Percentiles rank a stretch among this genome's conserved stretches.
These are phyloP conservation scores for Drosophila fungiperda DNA, from an alignment of 2,888 invertebrate species.

Conservation along the genomic window DNA sequence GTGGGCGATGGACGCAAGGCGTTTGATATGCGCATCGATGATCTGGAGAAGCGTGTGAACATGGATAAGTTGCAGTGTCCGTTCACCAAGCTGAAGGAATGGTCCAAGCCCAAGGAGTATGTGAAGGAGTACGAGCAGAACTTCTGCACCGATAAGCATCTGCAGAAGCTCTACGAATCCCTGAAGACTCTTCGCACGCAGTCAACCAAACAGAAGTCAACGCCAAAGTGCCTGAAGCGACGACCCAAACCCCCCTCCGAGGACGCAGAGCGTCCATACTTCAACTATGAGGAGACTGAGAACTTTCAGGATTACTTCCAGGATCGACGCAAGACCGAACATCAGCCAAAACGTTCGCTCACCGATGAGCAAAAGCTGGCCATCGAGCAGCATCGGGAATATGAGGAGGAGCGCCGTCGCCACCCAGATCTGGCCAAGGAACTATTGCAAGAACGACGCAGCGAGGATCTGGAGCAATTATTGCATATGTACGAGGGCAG, in stretches of 20 bases:
- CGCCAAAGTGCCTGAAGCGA: conserved; percentile 74
- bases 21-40: conserved; percentile 82
- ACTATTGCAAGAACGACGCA: conserved; percentile 78
- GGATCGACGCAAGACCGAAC: neutral
- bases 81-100: conserved; percentile 76
- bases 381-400: conserved; percentile 14
- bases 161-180: conserved; percentile 82
- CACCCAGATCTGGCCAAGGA: conserved; percentile 21
- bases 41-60: conserved; percentile 75
- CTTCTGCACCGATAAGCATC: conserved; percentile 81
- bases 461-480: conserved; percentile 81
- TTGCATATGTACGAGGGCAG: conserved; percentile 90
- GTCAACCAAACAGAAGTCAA: conserved; percentile 59
- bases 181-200: conserved; percentile 74
- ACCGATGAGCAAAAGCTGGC: conserved; percentile 7
- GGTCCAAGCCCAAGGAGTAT: conserved; percentile 81
- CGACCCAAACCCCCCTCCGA: conserved; percentile 23
- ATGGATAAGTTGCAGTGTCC: conserved; percentile 75
- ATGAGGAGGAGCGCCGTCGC: neutral
- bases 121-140: conserved; percentile 81
- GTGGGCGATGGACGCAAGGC: conserved; percentile 68
- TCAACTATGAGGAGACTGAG: conserved; percentile 21
- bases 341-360: neutral
- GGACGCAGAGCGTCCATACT: neutral
- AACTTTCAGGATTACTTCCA: conserved; percentile 18